Evolutionary conservation across 2,888 invertebrate species (phyloP).

Genomic region (Elaeidobius kamerunicus): DNA sequence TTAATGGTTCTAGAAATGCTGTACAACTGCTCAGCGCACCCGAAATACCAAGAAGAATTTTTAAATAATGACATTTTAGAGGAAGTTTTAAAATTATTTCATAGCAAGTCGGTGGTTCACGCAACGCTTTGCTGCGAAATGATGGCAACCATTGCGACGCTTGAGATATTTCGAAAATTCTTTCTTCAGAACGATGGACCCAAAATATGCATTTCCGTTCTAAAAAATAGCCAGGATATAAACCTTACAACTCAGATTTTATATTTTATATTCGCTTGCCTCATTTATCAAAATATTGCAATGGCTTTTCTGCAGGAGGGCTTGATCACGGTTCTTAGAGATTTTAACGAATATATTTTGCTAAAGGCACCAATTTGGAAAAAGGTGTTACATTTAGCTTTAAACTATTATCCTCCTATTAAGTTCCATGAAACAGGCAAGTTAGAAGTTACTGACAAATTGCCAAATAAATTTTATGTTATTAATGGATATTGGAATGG

Average conservation of each 20-base stretch:
- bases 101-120: conserved; percentile 17
- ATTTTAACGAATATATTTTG: conserved; percentile 28
- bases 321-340: conserved; percentile 33
- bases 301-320: conserved; percentile 35
- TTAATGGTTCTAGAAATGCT: conserved; percentile 36
- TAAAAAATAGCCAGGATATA: conserved; percentile 30
- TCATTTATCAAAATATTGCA: conserved; percentile 37
- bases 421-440: conserved; percentile 41
- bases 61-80: conserved; percentile 31
- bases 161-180: conserved; percentile 31
- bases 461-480: conserved; percentile 41
- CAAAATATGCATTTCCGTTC: conserved; percentile 31
- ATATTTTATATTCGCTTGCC: conserved; percentile 38
- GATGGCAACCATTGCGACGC: conserved; percentile 31
- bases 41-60: conserved; percentile 33
- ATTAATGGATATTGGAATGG: conserved; percentile 38
- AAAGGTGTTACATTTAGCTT: conserved; percentile 36
- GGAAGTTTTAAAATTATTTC: conserved; percentile 32
- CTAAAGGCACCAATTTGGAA: conserved; percentile 35
- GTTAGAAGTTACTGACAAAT: conserved; percentile 40
- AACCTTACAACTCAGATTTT: conserved; percentile 36
- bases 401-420: conserved; percentile 40
- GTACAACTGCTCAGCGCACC: conserved; percentile 35
- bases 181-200: conserved; percentile 36
- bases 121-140: conserved; percentile 36